phyloP scores from a whole-genome alignment of 1,140 invertebrate species.

The Ceratina australensis region DNA sequence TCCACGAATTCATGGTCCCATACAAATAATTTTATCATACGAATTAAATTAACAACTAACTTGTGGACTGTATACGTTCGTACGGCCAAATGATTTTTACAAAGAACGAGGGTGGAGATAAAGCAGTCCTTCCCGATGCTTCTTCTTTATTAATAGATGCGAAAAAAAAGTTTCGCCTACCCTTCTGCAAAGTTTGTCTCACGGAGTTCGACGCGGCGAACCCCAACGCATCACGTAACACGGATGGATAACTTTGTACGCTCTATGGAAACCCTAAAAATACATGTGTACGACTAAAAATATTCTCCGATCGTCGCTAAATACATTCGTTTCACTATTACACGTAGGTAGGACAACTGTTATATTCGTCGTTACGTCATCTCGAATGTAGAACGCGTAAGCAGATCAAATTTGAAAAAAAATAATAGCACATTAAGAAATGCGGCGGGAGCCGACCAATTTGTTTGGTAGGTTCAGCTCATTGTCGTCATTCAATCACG shows the following conservation, averaged over 20 bases:
- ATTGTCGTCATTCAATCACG: background rate
- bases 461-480: background rate
- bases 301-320: background rate
- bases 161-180: slow-evolving; percentile 17
- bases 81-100: background rate
- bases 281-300: slow-evolving; percentile 25
- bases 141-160: slow-evolving; percentile 3
- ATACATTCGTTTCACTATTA: background rate
- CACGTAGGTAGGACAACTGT: background rate
- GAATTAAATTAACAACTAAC: background rate
- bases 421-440: background rate
- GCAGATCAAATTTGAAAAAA: background rate
- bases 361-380: background rate
- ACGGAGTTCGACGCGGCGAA: slow-evolving; percentile 18
- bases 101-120: background rate
- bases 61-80: background rate
- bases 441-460: too few species aligned
- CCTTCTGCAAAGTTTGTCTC: slow-evolving; percentile 29
- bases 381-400: background rate
- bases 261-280: slow-evolving; percentile 17
- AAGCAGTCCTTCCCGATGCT: background rate
- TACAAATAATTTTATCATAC: slow-evolving; percentile 13
- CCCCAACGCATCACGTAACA: slow-evolving; percentile 3
- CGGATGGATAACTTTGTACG: slow-evolving; percentile 11
- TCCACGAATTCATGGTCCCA: background rate